Base-by-base conservation (phyloP, 30 jellyfish, hydroid and myxozoan species). In the Aurelia coerulea region DNA sequence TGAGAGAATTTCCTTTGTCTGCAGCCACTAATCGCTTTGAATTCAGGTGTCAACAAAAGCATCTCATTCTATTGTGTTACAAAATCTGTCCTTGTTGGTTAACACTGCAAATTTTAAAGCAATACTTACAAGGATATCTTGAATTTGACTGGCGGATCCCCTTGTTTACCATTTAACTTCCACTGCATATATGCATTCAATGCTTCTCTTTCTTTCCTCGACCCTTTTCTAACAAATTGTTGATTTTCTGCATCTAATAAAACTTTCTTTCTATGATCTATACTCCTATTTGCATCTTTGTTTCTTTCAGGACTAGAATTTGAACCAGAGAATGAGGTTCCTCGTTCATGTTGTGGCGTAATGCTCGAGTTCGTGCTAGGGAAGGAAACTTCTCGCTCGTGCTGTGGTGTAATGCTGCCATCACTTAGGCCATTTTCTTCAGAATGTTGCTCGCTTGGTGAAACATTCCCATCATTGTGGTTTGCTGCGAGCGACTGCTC, bases 111-210 rank as follows among this genome's bases (percentile, higher is more conserved):
- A 46, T 7, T 4, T 7, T 46, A 13, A 46, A 46, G 12, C 5
- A 31, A 34, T 8, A 68, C 84, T 67, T 59, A 81, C 91, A 53
- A 32, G 0, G 91, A 81, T 39, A 81, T 70, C 37, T 81, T 81
- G 56, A 81, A 69, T 53, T 81, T 69, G 12, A 79, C 91, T 8
- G 91, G 84, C 8, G 91, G 91, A 11, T 19, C 65, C 19, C 91
- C 91, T 32, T 68, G 84, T 56, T 81, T 81, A 16, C 91, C 91
- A 4, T 81, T 66, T 35, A 65, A 19, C 54, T 81, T 81, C 91
- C 91, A 81, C 32, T 68, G 73, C 77, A 81, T 56, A 39, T 65
- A 81, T 0, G 76, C 83, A 52, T 81, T 35, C 56, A 81, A 53
- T 13, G 84, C 91, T 68, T 81, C 91, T 68, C 84, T 81, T 56